Evolutionary conservation across 2,797 vertebrate species (phyloP), one percentile per base, ranked within the genome.

Genomic region (Sebastes jordani): DNA sequence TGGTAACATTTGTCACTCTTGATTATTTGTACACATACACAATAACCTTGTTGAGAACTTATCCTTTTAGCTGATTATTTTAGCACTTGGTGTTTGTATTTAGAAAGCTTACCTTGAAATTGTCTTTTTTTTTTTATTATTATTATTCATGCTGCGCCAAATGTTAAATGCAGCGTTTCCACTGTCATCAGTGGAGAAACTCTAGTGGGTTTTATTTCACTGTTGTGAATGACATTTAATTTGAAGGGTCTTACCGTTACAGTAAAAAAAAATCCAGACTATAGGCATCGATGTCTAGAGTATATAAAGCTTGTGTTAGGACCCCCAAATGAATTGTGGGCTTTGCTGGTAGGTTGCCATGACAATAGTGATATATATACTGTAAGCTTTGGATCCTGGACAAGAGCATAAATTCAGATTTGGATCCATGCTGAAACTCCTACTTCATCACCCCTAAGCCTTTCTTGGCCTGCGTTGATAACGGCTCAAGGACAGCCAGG

Each of bases 21-120:
- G 77, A 81, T 88, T 82, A 88, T 93, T 91, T 94, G 89, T 93
- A 90, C 89, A 89, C 91, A 38, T 83, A 84, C 82, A 89, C 83
- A 87, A 83, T 93, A 92, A 89, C 85, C 87, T 82, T 90, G 88
- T 92, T 87, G 77, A 82, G 81, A 90, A 89, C 68, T 70, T 82
- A 86, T 89, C 86, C 66, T 92, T 92, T 90, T 91, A 93, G 90
- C 82, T 87, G 86, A 89, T 93, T 92, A 87, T 92, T 93, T 95
- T 94, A 94, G 94, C 93, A 94, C 88, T 95, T 93, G 93, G 81
- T 94, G 90, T 91, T 92, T 93, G 89, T 94, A 89, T 94, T 82
- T 93, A 89, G 92, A 89, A 89, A 81, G 71, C 81, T 90, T 89
- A 88, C 83, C 73, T 83, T 88, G 34, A 85, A 85, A 81, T 78